Percentiles rank a stretch among this genome's conserved stretches.
Conservation (phyloP, 2,797 vertebrate species). For the Decapterus maruadsi region DNA sequence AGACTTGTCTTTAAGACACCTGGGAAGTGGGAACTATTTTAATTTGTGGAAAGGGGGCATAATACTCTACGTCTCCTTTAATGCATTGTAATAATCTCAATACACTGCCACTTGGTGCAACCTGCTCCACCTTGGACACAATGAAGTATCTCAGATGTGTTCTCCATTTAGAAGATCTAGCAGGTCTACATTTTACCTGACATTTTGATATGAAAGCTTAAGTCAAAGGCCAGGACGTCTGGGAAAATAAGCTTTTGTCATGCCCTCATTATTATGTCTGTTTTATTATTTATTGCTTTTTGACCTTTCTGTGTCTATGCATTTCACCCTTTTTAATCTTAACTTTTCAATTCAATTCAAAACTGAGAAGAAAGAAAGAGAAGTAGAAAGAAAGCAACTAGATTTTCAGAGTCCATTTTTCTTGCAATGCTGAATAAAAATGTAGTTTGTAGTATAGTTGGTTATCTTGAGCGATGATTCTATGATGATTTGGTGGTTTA, state of each 20-base stretch:
- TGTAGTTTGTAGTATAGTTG: background rate
- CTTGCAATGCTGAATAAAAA: too few relatives aligned
- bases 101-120: background rate
- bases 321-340: conserved; percentile 14
- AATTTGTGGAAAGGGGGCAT: too few relatives aligned
- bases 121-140: background rate
- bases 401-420: background rate
- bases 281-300: conserved; percentile 14
- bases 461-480: conserved; percentile 15
- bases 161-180: background rate
- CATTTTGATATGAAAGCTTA: conserved; percentile 11
- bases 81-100: background rate
- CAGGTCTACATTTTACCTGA: background rate
- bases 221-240: background rate
- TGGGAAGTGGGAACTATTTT: too few relatives aligned
- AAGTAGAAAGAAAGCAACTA: background rate
- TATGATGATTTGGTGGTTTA: conserved; percentile 21
- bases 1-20: too few relatives aligned
- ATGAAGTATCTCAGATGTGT: background rate
- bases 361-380: background rate
- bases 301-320: conserved; percentile 8
- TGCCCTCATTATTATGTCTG: background rate
- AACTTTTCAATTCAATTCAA: background rate
- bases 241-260: background rate
- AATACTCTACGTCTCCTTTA: background rate